phyloP scores from a whole-genome alignment of 2,888 invertebrate species.

The Temnothorax rugatulus region DNA sequence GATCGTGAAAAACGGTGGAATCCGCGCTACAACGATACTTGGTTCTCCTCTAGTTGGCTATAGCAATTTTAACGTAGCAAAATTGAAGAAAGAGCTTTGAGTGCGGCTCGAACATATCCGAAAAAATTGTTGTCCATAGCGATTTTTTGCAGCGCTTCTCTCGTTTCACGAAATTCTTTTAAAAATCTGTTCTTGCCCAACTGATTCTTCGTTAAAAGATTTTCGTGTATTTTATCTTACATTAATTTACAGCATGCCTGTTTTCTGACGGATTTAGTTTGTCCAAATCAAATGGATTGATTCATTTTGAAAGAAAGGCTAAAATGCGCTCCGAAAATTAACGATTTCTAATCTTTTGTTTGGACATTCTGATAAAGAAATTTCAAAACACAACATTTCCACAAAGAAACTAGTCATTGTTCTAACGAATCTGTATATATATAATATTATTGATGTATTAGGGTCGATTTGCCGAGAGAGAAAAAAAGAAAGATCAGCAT shows the following conservation, averaged over 20 bases:
- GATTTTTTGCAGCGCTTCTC: constrained; percentile 28
- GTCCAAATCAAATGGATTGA: background rate
- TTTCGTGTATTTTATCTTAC: constrained; percentile 10
- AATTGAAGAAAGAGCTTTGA: constrained; percentile 28
- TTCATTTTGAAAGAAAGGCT: background rate
- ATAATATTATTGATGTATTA: constrained; percentile 71
- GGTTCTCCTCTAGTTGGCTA: constrained; percentile 22
- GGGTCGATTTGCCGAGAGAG: constrained; percentile 51
- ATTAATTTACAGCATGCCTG: constrained; percentile 6
- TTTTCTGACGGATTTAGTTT: background rate
- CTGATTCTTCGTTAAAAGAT: background rate
- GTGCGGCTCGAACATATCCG: constrained; percentile 14
- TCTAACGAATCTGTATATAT: constrained; percentile 75
- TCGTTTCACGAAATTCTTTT: constrained; percentile 11
- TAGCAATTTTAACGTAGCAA: constrained; percentile 48
- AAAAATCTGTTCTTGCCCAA: background rate
- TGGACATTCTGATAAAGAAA: constrained; percentile 3
- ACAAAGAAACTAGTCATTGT: constrained; percentile 72
- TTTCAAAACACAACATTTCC: constrained; percentile 24
- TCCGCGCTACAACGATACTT: constrained; percentile 36
- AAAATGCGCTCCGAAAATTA: background rate
- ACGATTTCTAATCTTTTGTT: background rate
- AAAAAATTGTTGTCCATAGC: constrained; percentile 22
- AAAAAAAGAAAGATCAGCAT: constrained; percentile 43
- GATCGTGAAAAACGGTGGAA: constrained; percentile 51